Base-by-base conservation (phyloP, 2,888 invertebrate species). In the Gnatocerus cornutus region DNA sequence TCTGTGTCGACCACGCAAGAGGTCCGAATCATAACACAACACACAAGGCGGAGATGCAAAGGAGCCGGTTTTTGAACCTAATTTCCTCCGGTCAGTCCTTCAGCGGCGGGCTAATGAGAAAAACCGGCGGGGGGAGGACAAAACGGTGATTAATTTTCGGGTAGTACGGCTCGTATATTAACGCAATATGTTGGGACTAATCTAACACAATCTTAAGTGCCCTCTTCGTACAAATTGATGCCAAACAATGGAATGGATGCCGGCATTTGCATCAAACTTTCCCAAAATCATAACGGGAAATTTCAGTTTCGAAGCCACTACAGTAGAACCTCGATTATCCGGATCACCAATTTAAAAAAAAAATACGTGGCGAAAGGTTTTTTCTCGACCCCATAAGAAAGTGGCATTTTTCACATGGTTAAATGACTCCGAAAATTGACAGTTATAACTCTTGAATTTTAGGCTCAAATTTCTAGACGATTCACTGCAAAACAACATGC, bases 101-200 rank as follows among this genome's bases (percentile, higher is more conserved):
- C 72, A 73, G 73, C 74, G 75, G 74, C 74, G 71, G 75, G 74
- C 74, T 77, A 77, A 77, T 77, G 76, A 77, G 77, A 76, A 75
- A 77, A 74, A 74, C 76, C 73, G 76, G 75, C 71, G 75, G 75
- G 71, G 68, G 73, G 65, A 72, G 72, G 68, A 73, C 73, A 72
- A 68, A 53, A 63, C 68, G 72, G 74, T 77, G 76, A 77, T 77
- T 77, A 77, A 77, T 76, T 75, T 59, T 74, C 69, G 74, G 73
- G 71, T 66, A 75, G 73, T 76, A 73, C 72, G 74, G 73, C 75
- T 72, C 71, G 68, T 71, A 69, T 75, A 75, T 75, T 76, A 77
- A 75, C 72, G 73, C 72, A 75, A 74, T 76, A 74, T 71, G 75
- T 75, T 76, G 71, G 69, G 72, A 55, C 71, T 73, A 74, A 77